phyloP scores from a whole-genome alignment of 2,797 vertebrate genomes.

The Oryzias dopingdopingensis region DNA sequence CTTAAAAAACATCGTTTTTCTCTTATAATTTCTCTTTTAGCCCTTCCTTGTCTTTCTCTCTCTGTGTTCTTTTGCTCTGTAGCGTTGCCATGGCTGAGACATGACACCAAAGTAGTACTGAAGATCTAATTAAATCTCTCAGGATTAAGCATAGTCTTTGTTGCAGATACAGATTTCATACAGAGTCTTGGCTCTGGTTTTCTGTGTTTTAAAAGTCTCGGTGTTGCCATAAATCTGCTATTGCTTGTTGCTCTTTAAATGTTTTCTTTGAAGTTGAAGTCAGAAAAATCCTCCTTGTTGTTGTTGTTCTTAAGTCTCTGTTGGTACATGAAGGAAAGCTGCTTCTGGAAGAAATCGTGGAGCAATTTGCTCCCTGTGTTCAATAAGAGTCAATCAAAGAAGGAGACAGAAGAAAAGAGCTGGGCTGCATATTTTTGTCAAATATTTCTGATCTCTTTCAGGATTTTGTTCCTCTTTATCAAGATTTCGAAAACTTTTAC shows the following conservation, averaged over 20 bases:
- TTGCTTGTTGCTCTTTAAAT: background rate
- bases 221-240: conserved; percentile 29
- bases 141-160: conserved; percentile 54
- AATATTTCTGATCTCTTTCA: conserved; percentile 46
- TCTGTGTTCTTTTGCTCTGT: conserved; percentile 39
- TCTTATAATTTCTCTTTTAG: conserved; percentile 56
- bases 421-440: background rate
- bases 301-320: conserved; percentile 2
- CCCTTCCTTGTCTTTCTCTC: conserved; percentile 25
- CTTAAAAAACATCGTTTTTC: conserved; percentile 49
- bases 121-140: conserved; percentile 76
- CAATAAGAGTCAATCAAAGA: conserved; percentile 12
- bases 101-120: conserved; percentile 60
- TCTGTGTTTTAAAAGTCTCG: conserved; percentile 6
- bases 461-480: conserved; percentile 94
- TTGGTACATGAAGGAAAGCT: conserved; percentile 7
- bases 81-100: conserved; percentile 68
- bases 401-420: conserved; percentile 1
- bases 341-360: background rate
- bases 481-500: conserved; percentile 97
- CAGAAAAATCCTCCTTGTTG: conserved; percentile 1
- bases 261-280: conserved; percentile 11
- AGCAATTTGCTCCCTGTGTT: conserved; percentile 13
- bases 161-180: conserved; percentile 46
- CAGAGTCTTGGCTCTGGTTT: conserved; percentile 19